Base-by-base conservation (phyloP, 2,888 invertebrate species). In the Ochropacha duplaris region DNA sequence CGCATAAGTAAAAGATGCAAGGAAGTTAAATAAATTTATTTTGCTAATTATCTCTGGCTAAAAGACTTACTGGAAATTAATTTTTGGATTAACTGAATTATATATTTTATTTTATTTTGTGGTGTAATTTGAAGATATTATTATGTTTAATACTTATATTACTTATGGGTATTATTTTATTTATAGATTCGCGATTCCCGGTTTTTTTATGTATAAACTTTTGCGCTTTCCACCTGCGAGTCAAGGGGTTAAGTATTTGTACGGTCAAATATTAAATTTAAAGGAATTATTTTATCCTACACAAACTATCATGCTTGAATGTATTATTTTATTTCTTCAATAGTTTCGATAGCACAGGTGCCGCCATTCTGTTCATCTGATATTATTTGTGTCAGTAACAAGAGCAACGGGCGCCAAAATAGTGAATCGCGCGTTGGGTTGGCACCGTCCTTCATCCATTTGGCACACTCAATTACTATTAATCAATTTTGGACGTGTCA, bases 321-420 rank as follows among this genome's bases (percentile, higher is more conserved):
- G n/a, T n/a, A n/a, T n/a, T n/a, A n/a, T n/a, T n/a, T n/a, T 31
- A 36, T n/a, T n/a, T n/a, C 6, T n/a, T 36, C 4, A n/a, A 36
- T 36, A 36, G n/a, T 36, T 19, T 44, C 16, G 44, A 19, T 44
- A 44, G 44, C 8, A 44, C 44, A 44, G 16, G 44, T 44, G 44
- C 44, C 44, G 44, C 44, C 44, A 16, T 19, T 44, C 44, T n/a
- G 9, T 44, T 19, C 44, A 44, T 44, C 19, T 3, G 19, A 44
- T 44, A 36, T 59, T 59, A 69, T 68, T 66, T 61, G 59, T 66
- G 62, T 61, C 59, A 57, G 62, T 61, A 58, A 57, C 58, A 57
- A 58, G 57, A 56, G 54, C 62, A 58, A 62, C 71, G 68, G 76
- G 77, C 76, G 78, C 74, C 73, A 79, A 79, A 74, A 74, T 72